Percentiles rank a stretch among this genome's conserved stretches.
Conservation (phyloP, 2,113 vertebrate genomes). For the Hippocampus guttulatus region DNA sequence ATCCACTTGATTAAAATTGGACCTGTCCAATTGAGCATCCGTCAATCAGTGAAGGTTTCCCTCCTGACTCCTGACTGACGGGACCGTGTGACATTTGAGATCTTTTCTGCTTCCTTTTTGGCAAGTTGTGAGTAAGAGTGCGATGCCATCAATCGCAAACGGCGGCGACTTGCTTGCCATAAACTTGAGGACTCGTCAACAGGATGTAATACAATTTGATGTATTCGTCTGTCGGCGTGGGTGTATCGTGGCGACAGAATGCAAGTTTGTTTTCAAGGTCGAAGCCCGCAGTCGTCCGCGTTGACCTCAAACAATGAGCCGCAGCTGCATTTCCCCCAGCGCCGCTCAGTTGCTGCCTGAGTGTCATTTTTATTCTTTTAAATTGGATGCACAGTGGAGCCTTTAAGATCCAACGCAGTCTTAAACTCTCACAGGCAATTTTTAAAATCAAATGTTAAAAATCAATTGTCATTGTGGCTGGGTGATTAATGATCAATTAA, state of each 20-base stretch:
- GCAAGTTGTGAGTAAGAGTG: background rate
- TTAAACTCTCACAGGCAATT: background rate
- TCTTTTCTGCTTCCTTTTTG: slow-evolving; percentile 34
- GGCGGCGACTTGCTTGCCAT: background rate
- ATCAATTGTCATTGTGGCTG: background rate
- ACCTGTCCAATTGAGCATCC: slow-evolving; percentile 50
- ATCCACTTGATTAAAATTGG: slow-evolving; percentile 60
- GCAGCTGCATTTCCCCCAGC: slow-evolving; percentile 39
- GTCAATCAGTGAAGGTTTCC: slow-evolving; percentile 26
- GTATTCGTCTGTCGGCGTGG: slow-evolving; percentile 7
- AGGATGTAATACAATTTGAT: slow-evolving; percentile 7
- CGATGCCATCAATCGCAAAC: slow-evolving; percentile 2
- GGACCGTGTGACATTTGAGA: slow-evolving; percentile 34
- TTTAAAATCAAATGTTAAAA: background rate
- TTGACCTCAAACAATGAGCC: slow-evolving; percentile 36
- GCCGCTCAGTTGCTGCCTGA: background rate
- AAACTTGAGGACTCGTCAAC: slow-evolving; percentile 2
- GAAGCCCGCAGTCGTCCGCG: slow-evolving; percentile 42
- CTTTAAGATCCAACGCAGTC: background rate
- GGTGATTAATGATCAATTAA: no score
- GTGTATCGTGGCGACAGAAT: slow-evolving; percentile 35
- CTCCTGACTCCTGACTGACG: slow-evolving; percentile 37
- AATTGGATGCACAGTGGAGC: background rate
- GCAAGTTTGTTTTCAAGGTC: slow-evolving; percentile 50
- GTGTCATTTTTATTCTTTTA: background rate